phyloP scores from a whole-genome alignment of 1,140 invertebrate species.

The Cydia pomonella region DNA sequence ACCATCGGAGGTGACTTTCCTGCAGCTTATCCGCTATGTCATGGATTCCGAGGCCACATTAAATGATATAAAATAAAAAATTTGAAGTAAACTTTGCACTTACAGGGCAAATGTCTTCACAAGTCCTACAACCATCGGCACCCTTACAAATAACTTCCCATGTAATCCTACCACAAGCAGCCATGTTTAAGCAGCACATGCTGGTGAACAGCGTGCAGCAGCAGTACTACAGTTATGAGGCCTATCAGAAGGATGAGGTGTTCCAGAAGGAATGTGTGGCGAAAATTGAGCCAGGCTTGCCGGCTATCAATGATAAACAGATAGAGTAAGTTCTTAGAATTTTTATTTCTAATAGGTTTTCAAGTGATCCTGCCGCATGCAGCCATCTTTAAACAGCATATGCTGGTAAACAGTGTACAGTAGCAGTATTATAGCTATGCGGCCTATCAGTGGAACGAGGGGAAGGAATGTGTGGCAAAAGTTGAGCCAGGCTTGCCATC shows the following conservation, averaged over 20 bases:
- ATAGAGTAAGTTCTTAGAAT: constrained; percentile 52
- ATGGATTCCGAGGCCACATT: too few species aligned
- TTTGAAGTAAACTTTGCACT: neutral
- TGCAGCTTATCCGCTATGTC: too few species aligned
- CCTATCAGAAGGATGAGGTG: constrained; percentile 59
- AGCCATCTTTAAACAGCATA: constrained; percentile 60
- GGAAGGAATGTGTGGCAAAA: constrained; percentile 61
- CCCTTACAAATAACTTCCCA: constrained; percentile 62
- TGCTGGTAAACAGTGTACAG: constrained; percentile 54
- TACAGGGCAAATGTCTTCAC: constrained; percentile 37
- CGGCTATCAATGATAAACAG: constrained; percentile 44
- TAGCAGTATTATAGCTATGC: constrained; percentile 63
- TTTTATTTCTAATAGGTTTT: too few species aligned
- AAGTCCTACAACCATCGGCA: constrained; percentile 54
- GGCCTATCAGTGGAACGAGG: constrained; percentile 58
- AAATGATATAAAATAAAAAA: neutral
- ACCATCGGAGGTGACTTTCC: too few species aligned
- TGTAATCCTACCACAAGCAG: constrained; percentile 62
- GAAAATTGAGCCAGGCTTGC: constrained; percentile 57
- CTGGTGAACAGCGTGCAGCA: constrained; percentile 55
- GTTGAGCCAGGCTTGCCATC: constrained; percentile 51
- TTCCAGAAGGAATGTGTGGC: constrained; percentile 59
- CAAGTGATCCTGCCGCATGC: constrained; percentile 66
- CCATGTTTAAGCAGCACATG: constrained; percentile 62
- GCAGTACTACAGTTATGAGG: constrained; percentile 60